Conservation (phyloP, 2,113 vertebrate species). For the Merops nubicus region DNA sequence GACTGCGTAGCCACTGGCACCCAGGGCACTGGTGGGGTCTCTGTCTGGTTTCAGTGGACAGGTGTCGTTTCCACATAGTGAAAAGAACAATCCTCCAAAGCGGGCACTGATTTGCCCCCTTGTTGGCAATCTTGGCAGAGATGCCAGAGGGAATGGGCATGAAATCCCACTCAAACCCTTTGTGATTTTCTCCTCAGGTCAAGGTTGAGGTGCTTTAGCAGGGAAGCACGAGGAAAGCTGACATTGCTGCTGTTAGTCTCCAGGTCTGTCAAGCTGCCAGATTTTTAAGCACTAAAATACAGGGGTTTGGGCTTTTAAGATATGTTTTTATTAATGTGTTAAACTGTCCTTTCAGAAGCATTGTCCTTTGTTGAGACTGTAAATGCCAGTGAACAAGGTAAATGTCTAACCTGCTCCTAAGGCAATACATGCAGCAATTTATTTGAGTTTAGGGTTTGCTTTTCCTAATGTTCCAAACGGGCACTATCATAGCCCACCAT, state of each 20-base stretch:
- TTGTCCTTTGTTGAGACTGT: background rate
- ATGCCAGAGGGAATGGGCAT: slow-evolving; percentile 62
- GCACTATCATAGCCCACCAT: background rate
- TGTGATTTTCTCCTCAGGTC: slow-evolving; percentile 58
- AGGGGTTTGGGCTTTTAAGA: slow-evolving; percentile 23
- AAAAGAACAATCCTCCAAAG: background rate
- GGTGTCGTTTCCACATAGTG: slow-evolving; percentile 38
- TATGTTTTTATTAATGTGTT: background rate
- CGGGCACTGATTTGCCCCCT: slow-evolving; percentile 63
- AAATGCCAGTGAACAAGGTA: background rate
- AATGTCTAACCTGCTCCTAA: background rate
- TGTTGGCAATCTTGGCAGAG: slow-evolving; percentile 69
- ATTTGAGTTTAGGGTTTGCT: background rate
- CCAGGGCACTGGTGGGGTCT: background rate
- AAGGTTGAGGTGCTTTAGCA: slow-evolving; percentile 71
- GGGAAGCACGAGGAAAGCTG: slow-evolving; percentile 53
- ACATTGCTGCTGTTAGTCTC: slow-evolving; percentile 61
- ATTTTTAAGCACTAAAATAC: slow-evolving; percentile 2
- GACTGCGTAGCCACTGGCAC: background rate
- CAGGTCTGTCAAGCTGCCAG: slow-evolving; percentile 59
- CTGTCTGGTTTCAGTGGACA: slow-evolving; percentile 29
- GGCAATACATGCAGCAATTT: background rate
- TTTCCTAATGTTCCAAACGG: background rate
- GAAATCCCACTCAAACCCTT: slow-evolving; percentile 54
- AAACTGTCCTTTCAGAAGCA: background rate